These are phyloP conservation scores for Hipposideros armiger DNA, from an alignment of 2,113 vertebrate genomes.

Conservation along the genomic window DNA sequence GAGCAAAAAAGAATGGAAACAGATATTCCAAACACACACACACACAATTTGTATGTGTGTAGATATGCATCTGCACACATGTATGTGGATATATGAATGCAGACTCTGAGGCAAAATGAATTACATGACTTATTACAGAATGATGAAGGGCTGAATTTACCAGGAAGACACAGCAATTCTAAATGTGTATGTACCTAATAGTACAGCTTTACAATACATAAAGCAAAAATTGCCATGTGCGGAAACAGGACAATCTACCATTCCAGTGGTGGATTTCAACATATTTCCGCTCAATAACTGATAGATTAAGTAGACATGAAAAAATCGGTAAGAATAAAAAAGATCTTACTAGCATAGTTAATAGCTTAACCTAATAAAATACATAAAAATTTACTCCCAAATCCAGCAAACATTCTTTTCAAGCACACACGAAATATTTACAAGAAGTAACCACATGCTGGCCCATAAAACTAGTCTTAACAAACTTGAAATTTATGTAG, in stretches of 20 bases:
- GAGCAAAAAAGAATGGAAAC: background rate
- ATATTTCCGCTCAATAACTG: background rate
- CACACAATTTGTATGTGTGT: background rate
- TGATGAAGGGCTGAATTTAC: background rate
- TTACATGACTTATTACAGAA: background rate
- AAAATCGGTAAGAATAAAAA: background rate
- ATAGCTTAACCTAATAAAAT: background rate
- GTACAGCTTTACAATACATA: background rate
- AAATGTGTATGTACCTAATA: background rate
- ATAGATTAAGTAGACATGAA: background rate
- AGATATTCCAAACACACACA: background rate
- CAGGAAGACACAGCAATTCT: conserved; percentile 21
- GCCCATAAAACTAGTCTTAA: background rate
- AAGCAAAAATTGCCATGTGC: background rate
- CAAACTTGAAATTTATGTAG: background rate
- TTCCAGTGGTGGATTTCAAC: background rate
- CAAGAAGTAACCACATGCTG: background rate
- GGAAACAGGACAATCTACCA: background rate
- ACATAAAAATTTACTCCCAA: background rate
- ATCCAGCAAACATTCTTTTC: background rate
- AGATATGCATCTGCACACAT: fast-evolving
- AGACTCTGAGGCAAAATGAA: background rate
- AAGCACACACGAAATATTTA: background rate
- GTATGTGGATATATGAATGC: background rate
- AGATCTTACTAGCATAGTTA: background rate